Percentiles rank a stretch among this genome's conserved stretches.
Conservation (phyloP, 2,888 invertebrate genomes). For the Melitaea athalia region DNA sequence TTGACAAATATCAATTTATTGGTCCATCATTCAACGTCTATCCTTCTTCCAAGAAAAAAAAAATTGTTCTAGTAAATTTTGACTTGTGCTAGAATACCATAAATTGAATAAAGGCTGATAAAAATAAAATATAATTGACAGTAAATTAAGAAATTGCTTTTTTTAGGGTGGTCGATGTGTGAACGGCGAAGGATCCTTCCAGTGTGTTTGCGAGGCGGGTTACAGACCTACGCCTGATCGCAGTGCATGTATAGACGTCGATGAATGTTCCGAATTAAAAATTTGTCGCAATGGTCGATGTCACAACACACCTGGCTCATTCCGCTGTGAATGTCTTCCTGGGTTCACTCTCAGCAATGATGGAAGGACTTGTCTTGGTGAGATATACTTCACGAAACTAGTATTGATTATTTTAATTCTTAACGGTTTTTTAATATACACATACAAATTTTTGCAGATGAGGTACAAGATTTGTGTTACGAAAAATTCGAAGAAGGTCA, state of each 20-base stretch:
- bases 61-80: too few relatives aligned
- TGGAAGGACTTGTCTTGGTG: constrained; percentile 90
- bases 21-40: too few relatives aligned
- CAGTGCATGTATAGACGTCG: constrained; percentile 73
- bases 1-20: too few relatives aligned
- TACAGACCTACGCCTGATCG: constrained; percentile 84
- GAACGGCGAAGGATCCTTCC: constrained; percentile 92
- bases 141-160: too few relatives aligned
- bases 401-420: too few relatives aligned
- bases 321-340: constrained; percentile 89
- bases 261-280: constrained; percentile 87
- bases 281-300: constrained; percentile 91
- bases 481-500: constrained; percentile 89
- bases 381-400: constrained; percentile 19
- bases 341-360: constrained; percentile 91
- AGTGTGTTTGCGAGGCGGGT: constrained; percentile 91
- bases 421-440: too few relatives aligned
- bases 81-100: too few relatives aligned
- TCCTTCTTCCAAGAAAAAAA: too few relatives aligned
- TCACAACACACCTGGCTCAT: constrained; percentile 90
- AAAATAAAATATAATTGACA: too few relatives aligned
- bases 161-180: constrained; percentile 88
- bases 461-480: constrained; percentile 91
- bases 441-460: constrained; percentile 78
- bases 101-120: too few relatives aligned